Percentiles rank a stretch among this genome's conserved stretches.
phyloP scores from a whole-genome alignment of 2,797 vertebrate species.

The Columba guinea region DNA sequence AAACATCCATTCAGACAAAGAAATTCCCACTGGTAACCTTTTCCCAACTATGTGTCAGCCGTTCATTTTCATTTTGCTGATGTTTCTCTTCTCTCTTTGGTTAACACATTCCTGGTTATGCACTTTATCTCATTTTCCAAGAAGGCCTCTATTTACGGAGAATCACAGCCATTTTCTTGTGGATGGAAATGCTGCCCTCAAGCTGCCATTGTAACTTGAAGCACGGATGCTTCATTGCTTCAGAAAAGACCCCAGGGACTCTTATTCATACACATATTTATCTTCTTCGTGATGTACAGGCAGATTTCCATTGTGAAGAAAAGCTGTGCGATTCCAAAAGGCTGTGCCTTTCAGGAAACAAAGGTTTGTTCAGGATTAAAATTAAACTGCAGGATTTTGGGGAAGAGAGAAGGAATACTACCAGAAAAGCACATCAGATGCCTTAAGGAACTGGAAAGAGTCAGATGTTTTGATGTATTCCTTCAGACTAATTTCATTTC shows the following conservation, averaged over 20 bases:
- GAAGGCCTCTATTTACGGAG: conserved; percentile 69
- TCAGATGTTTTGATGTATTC: neutral
- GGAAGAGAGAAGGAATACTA: neutral
- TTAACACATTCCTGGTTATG: conserved; percentile 56
- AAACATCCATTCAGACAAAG: conserved; percentile 47
- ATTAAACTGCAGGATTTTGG: neutral
- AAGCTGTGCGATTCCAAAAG: conserved; percentile 31
- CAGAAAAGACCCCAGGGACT: conserved; percentile 46
- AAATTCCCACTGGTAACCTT: conserved; percentile 8
- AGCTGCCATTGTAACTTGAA: conserved; percentile 68
- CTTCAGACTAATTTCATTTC: conserved; percentile 14
- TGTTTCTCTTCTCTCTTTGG: conserved; percentile 33
- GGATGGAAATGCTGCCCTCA: conserved; percentile 74
- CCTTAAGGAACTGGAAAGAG: neutral
- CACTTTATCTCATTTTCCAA: conserved; percentile 62
- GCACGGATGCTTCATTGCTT: conserved; percentile 67
- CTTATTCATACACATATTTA: conserved; percentile 64
- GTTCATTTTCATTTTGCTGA: conserved; percentile 10
- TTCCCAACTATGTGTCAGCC: neutral
- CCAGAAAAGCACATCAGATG: neutral
- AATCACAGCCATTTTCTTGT: conserved; percentile 66
- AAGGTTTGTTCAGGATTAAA: conserved; percentile 24
- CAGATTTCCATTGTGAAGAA: conserved; percentile 41
- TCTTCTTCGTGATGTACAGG: conserved; percentile 58
- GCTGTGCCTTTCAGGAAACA: neutral